Evolutionary conservation across 1,140 invertebrate genomes (phyloP), one percentile per base, ranked within the genome.

Genomic region (Cataglyphis hispanica): DNA sequence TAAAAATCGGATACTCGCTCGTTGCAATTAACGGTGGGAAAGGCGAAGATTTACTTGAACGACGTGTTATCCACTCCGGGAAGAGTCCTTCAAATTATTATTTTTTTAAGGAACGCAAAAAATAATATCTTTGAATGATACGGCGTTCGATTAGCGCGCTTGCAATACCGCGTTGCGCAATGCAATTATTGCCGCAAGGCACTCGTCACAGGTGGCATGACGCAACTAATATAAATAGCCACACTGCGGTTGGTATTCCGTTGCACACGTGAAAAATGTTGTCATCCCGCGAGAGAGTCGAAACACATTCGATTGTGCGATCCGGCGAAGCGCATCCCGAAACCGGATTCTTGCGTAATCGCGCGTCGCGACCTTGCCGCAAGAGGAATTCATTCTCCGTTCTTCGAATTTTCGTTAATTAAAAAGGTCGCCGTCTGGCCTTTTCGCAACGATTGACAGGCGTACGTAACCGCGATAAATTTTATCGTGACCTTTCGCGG

Each of bases 181-280:
- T 61, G 67, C 61, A 75, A 88, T 88, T 81, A 85, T 89, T 87
- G 60, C 70, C 50, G 86, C 67, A 85, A 85, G 86, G 77, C 31
- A 31, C 74, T 67, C 61, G 66, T 80, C 87, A 50, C 46, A 85
- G 72, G 60, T 63, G 37, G 16, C 11, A 13, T 89, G 87, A 89
- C 87, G 86, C 83, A 81, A 89, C 64, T 67, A 25, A 25, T 89
- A 81, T 89, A 89, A 89, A 89, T 88, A 89, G 75, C 75, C 22
- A n/a, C 0, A 4, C 11, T 50, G 46, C 43, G 69, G 60, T 37
- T 58, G 40, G 63, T 40, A 74, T 58, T 87, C 50, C 50, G 43
- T 1, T 58, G 80, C 60, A 46, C 61, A 88, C 56, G 34, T 58
- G n/a, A 85, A 88, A 89, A 88, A 86, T 81, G 76, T 86, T 87